Conservation (phyloP, 92 coral and sea anemone species). For the Palythoa grandis region DNA sequence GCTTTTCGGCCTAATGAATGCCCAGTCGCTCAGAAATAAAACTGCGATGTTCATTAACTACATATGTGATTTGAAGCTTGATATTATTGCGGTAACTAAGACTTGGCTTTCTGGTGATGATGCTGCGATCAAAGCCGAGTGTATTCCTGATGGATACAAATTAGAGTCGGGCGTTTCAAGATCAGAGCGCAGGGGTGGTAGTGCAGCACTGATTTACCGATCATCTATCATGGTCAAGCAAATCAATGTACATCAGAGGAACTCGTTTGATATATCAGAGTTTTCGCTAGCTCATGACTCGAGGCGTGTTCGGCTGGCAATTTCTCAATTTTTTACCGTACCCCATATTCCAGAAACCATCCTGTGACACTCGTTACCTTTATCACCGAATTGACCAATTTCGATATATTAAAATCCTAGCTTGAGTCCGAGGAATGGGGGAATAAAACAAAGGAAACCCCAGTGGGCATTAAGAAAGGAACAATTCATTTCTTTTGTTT, state of each 20-base stretch:
- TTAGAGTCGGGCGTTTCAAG: conserved; percentile 29
- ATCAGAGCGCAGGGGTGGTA: conserved; percentile 35
- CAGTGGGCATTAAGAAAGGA: too few species aligned
- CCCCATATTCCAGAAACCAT: neutral
- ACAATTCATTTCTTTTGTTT: too few species aligned
- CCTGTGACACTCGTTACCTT: too few species aligned
- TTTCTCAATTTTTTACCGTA: neutral
- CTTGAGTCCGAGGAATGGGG: too few species aligned
- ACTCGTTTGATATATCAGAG: conserved; percentile 23
- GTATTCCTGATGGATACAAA: conserved; percentile 28
- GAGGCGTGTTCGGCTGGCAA: conserved; percentile 19
- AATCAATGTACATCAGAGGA: conserved; percentile 22
- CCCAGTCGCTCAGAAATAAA: conserved; percentile 35
- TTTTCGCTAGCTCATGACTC: neutral
- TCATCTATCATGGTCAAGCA: conserved; percentile 14
- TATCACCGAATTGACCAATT: too few species aligned
- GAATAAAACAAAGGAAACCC: too few species aligned
- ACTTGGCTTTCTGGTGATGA: conserved; percentile 31
- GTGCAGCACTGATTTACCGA: conserved; percentile 38
- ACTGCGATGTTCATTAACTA: conserved; percentile 5
- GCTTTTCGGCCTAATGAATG: conserved; percentile 38
- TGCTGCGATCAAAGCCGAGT: conserved; percentile 29
- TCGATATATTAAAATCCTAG: too few species aligned
- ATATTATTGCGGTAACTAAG: conserved; percentile 33
- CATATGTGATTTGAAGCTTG: conserved; percentile 24